Percentiles rank a stretch among this genome's conserved stretches.
Evolutionary conservation across 2,797 vertebrate species (phyloP).

Genomic region (Urophycis tenuis): DNA sequence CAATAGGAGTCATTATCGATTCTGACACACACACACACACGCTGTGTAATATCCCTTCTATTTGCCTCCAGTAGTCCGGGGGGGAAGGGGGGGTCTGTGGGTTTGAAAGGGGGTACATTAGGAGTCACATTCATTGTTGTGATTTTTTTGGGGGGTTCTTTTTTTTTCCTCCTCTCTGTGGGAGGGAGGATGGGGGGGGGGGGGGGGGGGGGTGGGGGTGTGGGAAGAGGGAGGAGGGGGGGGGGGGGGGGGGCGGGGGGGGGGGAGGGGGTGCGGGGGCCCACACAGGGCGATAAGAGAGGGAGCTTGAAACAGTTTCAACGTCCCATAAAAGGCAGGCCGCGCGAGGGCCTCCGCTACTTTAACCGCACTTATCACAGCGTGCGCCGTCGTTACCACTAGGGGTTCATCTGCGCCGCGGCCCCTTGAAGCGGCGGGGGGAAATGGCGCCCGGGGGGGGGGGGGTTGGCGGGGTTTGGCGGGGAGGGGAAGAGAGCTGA

Average conservation of each 20-base stretch:
- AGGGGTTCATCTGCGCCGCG: conserved; percentile 13
- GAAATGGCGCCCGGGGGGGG: not conserved
- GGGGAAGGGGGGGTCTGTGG: not conserved
- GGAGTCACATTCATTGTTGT: not conserved
- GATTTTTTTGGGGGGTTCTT: not conserved
- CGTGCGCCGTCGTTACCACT: conserved; percentile 13
- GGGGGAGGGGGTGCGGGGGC: not conserved
- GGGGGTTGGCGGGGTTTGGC: not conserved
- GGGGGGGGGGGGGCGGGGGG: no score
- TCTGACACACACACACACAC: not conserved
- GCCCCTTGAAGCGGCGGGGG: not conserved
- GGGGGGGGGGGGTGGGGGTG: no score
- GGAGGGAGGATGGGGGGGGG: not conserved
- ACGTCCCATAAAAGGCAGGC: conserved; percentile 12
- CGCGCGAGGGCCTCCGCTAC: conserved; percentile 15
- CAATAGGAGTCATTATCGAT: not conserved
- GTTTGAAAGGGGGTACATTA: not conserved
- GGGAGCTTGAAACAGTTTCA: conserved; percentile 23
- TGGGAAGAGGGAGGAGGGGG: not conserved
- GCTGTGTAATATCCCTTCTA: not conserved
- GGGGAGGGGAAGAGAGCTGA: not conserved
- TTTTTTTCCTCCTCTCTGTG: conserved; percentile 2
- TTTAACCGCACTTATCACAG: conserved; percentile 20
- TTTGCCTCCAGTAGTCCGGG: not conserved
- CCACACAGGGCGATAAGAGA: conserved; percentile 34